Evolutionary conservation across 2,113 vertebrate genomes (phyloP), one percentile per base, ranked within the genome.

Genomic region (Ornithorhynchus anatinus): DNA sequence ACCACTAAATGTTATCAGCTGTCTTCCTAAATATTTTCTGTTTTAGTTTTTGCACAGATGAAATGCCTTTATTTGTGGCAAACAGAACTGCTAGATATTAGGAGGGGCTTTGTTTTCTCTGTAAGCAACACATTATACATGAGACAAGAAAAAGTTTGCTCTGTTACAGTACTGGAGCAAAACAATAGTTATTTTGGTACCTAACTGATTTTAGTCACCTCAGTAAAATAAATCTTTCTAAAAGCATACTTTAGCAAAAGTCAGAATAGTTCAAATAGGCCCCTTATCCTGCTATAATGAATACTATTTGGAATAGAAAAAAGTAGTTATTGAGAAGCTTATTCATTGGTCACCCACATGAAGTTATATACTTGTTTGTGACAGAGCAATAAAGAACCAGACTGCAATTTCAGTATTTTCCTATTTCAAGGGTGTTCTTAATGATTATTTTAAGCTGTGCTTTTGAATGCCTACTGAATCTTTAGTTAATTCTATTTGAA

Each of bases 21-120:
- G 4, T 22, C 8, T 73, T 70, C 45, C 17, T 69, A 73, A 66
- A 45, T 3, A 36, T 51, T 75, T 63, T 37, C 19, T 61, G 6
- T 19, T 80, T 82, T 59, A 77, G 1, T 5, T 54, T 16, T 69
- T 72, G 2, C 7, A 40, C 3, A 25, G 23, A 39, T 33, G 17
- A 10, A 58, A 80, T 47, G 0, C 11, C 77, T 56, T 75, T 35
- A n/a, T 16, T 63, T 75, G 14, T 77, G 35, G 36, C 39, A 75
- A 32, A 27, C 3, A 58, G 1, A 59, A 54, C 20, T 70, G 7
- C 3, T 16, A 31, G 50, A 39, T 42, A 5, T 47, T 50, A 59
- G 4, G n/a, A 0, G 2, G 43, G 7, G 22, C 50, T 64, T 31
- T 77, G 31, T 60, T 68, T 82, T 60, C 27, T 13, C 10, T 77